These are phyloP conservation scores for Dromas ardeola DNA, from an alignment of 2,113 vertebrate genomes.

Conservation along the genomic window DNA sequence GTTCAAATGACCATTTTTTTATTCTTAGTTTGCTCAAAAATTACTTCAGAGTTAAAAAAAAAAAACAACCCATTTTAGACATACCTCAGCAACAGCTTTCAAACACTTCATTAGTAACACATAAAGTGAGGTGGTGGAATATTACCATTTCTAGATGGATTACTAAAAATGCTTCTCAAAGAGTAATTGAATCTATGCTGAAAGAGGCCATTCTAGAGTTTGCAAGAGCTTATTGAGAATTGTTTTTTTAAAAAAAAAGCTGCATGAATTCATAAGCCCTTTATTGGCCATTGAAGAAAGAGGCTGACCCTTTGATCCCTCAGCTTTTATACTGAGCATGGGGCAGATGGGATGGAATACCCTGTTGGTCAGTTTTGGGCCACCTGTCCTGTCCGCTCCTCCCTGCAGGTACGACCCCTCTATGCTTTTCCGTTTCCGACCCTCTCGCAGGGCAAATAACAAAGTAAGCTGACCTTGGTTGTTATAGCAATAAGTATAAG, in stretches of 20 bases:
- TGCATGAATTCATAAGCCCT: fast-evolving
- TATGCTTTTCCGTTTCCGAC: no score
- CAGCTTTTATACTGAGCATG: no score
- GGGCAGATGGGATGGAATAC: no score
- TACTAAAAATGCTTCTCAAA: not conserved
- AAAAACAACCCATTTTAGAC: not conserved
- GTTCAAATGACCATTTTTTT: not conserved
- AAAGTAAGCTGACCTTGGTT: no score
- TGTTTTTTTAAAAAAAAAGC: not conserved
- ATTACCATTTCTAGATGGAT: not conserved
- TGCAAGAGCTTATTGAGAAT: not conserved
- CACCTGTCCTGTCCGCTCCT: no score
- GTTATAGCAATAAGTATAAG: no score
- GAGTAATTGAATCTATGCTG: not conserved
- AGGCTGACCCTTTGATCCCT: no score
- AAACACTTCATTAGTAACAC: not conserved
- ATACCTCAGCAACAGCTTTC: not conserved
- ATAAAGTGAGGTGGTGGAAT: not conserved
- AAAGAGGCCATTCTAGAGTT: not conserved
- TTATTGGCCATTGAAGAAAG: no score
- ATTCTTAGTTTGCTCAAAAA: not conserved
- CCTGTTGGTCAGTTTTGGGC: no score
- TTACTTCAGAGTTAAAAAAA: not conserved
- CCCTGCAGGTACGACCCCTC: no score
- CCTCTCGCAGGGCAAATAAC: no score